phyloP scores from a whole-genome alignment of 23 tunicate genomes.

The Styela clava region DNA sequence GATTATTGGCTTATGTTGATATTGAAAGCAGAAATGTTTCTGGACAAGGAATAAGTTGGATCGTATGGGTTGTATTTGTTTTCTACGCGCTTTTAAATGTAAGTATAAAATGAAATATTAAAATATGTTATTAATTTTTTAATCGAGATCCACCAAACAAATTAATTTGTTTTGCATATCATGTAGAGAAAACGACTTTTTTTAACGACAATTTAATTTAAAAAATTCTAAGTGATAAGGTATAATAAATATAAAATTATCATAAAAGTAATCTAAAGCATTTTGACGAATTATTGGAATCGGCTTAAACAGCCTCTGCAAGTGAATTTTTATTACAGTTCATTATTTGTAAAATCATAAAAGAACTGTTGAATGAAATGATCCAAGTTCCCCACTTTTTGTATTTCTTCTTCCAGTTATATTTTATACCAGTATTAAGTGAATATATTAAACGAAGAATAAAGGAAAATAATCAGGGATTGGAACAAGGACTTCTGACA shows the following conservation, averaged over 20 bases:
- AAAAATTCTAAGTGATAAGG: too few relatives aligned
- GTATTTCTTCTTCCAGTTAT: slow-evolving; percentile 43
- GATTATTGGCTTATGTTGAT: slow-evolving; percentile 44
- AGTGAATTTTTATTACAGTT: too few relatives aligned
- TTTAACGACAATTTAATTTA: too few relatives aligned
- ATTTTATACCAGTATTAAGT: slow-evolving; percentile 58
- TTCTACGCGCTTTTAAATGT: slow-evolving; percentile 63
- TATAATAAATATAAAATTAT: too few relatives aligned
- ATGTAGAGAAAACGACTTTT: background rate
- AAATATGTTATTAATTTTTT: background rate
- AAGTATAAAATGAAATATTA: slow-evolving; percentile 23
- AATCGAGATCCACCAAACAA: background rate
- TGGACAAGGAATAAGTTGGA: slow-evolving; percentile 8
- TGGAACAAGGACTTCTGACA: slow-evolving; percentile 85
- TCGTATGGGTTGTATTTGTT: slow-evolving; percentile 55
- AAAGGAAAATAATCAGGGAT: slow-evolving; percentile 56
- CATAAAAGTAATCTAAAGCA: too few relatives aligned
- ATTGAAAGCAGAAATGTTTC: background rate
- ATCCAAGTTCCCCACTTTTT: too few relatives aligned
- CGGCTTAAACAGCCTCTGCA: too few relatives aligned
- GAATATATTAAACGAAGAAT: slow-evolving; percentile 52
- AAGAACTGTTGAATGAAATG: too few relatives aligned
- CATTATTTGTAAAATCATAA: too few relatives aligned
- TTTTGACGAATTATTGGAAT: too few relatives aligned
- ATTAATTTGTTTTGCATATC: background rate